Percentiles rank a stretch among this genome's conserved stretches.
Evolutionary conservation across 1,140 invertebrate genomes (phyloP).

Genomic region (Stenopsyche tienmushanensis): DNA sequence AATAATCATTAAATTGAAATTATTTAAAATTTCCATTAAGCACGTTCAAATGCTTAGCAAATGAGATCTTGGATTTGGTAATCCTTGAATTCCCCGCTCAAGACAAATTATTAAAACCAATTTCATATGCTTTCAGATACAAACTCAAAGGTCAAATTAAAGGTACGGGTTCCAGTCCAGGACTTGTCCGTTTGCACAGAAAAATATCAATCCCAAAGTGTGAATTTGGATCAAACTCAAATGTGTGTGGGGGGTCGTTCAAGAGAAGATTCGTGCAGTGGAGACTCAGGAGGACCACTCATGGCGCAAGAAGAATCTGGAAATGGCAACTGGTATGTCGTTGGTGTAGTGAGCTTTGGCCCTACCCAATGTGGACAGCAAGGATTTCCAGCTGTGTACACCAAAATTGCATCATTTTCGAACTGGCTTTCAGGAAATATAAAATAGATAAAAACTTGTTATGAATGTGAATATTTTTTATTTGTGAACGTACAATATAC

Average conservation of each 20-base stretch:
- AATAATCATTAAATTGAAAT: slow-evolving; percentile 2
- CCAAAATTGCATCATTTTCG: slow-evolving; percentile 61
- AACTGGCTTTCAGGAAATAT: slow-evolving; percentile 66
- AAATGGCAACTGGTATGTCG: slow-evolving; percentile 34
- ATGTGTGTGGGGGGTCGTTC: slow-evolving; percentile 55
- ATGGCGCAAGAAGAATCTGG: slow-evolving; percentile 46
- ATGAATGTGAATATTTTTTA: neutral
- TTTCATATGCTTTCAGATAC: neutral
- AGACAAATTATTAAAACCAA: neutral
- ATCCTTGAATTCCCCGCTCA: too few relatives aligned
- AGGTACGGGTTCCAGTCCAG: neutral
- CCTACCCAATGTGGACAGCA: slow-evolving; percentile 57
- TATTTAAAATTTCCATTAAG: neutral
- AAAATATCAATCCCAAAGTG: neutral
- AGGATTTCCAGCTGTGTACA: slow-evolving; percentile 71
- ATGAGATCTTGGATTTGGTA: too few relatives aligned
- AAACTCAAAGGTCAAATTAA: neutral
- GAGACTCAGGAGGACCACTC: slow-evolving; percentile 64
- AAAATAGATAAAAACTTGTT: neutral
- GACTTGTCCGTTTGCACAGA: neutral
- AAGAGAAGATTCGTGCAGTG: slow-evolving; percentile 56
- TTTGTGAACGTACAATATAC: too few relatives aligned
- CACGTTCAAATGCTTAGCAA: neutral
- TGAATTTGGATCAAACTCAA: slow-evolving; percentile 41
- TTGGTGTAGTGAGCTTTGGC: slow-evolving; percentile 66